phyloP scores from a whole-genome alignment of 2,888 invertebrate species.

The Kryphioiulus occultus region DNA sequence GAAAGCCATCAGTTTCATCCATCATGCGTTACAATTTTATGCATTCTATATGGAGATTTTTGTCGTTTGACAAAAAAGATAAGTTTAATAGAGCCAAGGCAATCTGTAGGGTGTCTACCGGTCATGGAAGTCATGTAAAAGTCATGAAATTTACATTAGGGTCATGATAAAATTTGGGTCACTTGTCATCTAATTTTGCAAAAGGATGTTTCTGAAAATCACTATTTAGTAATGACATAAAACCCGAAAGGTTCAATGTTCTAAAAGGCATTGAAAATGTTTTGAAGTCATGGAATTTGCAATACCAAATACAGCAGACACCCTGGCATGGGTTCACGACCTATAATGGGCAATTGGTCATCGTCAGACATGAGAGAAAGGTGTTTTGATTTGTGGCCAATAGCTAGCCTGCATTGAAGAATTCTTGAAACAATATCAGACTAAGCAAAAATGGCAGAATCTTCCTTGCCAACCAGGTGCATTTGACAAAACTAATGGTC shows the following conservation, averaged over 20 bases:
- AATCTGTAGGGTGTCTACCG: no score
- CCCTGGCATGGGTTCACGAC: neutral
- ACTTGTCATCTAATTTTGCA: no score
- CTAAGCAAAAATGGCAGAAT: neutral
- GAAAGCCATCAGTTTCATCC: neutral
- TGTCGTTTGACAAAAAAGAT: neutral
- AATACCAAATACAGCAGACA: no score
- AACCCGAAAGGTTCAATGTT: no score
- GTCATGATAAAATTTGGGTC: no score
- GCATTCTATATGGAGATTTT: neutral
- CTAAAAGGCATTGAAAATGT: no score
- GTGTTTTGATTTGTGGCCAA: neutral
- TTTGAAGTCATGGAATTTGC: no score
- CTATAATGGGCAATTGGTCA: neutral
- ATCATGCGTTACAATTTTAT: neutral
- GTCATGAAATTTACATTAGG: no score
- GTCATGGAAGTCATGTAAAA: no score
- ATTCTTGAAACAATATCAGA: neutral
- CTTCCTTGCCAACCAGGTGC: neutral
- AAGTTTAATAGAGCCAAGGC: neutral
- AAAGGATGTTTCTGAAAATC: no score
- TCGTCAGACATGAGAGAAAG: neutral
- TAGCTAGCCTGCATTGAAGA: neutral
- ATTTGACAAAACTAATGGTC: constrained; percentile 33
- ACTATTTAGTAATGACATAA: no score